phyloP scores from a whole-genome alignment of 1,140 invertebrate genomes.

The Anoplolepis gracilipes region DNA sequence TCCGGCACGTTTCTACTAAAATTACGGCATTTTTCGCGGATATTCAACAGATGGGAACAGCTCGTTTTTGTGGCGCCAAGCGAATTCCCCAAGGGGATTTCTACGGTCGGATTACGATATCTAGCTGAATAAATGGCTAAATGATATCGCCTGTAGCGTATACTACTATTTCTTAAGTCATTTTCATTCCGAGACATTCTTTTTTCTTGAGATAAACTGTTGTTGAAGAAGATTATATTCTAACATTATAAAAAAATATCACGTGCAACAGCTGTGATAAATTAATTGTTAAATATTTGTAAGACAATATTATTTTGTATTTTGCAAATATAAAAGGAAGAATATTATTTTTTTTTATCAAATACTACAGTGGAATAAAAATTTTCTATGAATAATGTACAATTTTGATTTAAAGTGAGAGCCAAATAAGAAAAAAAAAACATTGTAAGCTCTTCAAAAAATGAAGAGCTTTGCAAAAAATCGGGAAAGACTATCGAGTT shows the following conservation, averaged over 20 bases:
- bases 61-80: conserved; percentile 49
- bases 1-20: conserved; percentile 54
- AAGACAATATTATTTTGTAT: not conserved
- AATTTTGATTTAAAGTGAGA: conserved; percentile 11
- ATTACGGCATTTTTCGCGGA: conserved; percentile 55
- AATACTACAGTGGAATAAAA: not conserved
- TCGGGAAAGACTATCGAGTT: not conserved
- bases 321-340: not conserved
- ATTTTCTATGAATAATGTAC: conserved; percentile 32
- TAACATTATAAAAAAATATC: not conserved
- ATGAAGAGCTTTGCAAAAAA: conserved; percentile 2
- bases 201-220: not conserved
- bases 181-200: not conserved
- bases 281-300: conserved; percentile 27
- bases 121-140: conserved; percentile 53
- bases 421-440: not conserved
- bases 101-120: conserved; percentile 51
- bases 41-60: conserved; percentile 60
- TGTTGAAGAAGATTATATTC: not conserved
- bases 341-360: not conserved
- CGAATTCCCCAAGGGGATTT: conserved; percentile 45
- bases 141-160: conserved; percentile 45
- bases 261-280: not conserved
- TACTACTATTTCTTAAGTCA: conserved; percentile 44
- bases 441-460: conserved; percentile 12